Conservation (phyloP, 2,113 vertebrate species). For the Vireo altiloquus region DNA sequence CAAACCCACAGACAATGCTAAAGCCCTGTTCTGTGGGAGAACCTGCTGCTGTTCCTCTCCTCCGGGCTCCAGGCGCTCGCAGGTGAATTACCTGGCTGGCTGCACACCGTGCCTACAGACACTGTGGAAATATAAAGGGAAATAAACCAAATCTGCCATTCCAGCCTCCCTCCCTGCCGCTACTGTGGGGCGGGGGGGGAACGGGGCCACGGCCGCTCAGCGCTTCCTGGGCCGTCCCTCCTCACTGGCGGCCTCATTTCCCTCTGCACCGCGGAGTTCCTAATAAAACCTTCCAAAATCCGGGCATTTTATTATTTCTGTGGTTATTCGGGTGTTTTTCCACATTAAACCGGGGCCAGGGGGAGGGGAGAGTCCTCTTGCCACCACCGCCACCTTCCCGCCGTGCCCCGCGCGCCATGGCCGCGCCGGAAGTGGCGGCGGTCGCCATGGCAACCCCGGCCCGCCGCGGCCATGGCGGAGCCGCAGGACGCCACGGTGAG, state of each 20-base stretch:
- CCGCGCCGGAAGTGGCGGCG: not conserved
- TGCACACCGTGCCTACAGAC: not conserved
- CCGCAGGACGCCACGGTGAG: not conserved
- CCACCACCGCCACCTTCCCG: not conserved
- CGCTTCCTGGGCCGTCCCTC: not conserved
- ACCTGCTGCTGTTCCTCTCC: not conserved
- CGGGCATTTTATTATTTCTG: slow-evolving; percentile 56
- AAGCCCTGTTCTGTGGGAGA: rapidly evolving
- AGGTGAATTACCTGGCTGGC: not conserved
- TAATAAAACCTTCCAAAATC: slow-evolving; percentile 40
- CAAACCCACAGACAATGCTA: rapidly evolving
- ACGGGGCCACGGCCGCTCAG: not conserved
- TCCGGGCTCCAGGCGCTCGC: not conserved
- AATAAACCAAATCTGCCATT: not conserved
- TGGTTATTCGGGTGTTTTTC: slow-evolving; percentile 45
- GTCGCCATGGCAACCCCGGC: not conserved
- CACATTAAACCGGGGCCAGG: not conserved
- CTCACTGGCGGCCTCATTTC: too few relatives aligned
- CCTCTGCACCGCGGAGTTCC: too few relatives aligned
- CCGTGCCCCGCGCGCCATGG: not conserved
- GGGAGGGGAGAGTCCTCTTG: rapidly evolving
- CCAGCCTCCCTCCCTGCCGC: not conserved
- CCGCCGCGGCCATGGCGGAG: not conserved
- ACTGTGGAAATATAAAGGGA: rapidly evolving
- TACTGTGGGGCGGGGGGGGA: not conserved